These are phyloP conservation scores for Keiferia lycopersicella DNA, from an alignment of 2,888 invertebrate genomes.

Conservation along the genomic window DNA sequence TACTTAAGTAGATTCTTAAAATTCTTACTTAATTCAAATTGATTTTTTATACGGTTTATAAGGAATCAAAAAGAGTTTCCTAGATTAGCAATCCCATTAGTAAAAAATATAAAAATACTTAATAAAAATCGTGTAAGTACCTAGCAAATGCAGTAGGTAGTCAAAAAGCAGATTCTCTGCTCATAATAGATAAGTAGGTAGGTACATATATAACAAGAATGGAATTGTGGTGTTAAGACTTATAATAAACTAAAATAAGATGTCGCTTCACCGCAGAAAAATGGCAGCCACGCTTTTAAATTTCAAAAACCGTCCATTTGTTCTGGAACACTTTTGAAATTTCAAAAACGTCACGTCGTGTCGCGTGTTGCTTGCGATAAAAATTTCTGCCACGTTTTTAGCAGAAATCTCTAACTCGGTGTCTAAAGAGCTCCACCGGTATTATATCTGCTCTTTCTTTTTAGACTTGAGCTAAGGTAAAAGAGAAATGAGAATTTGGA, in stretches of 20 bases:
- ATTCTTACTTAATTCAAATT: too few relatives aligned
- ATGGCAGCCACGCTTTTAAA: constrained; percentile 18
- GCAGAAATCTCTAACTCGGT: constrained; percentile 48
- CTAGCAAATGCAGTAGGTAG: too few relatives aligned
- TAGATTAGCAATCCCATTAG: too few relatives aligned
- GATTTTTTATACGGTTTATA: too few relatives aligned
- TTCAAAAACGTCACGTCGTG: constrained; percentile 34
- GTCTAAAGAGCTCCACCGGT: constrained; percentile 51
- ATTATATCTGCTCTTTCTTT: constrained; percentile 48
- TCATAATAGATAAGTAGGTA: too few relatives aligned
- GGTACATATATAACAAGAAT: too few relatives aligned
- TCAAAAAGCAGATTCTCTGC: too few relatives aligned
- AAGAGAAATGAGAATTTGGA: too few relatives aligned
- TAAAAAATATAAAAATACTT: too few relatives aligned
- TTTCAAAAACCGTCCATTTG: constrained; percentile 21
- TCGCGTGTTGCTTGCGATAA: constrained; percentile 30
- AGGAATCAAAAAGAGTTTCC: too few relatives aligned
- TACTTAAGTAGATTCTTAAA: too few relatives aligned
- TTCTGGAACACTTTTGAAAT: constrained; percentile 33
- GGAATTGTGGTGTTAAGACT: background rate
- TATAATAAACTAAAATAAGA: background rate
- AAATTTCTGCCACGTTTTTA: constrained; percentile 46
- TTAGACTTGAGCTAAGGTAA: background rate
- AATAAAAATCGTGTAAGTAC: too few relatives aligned
- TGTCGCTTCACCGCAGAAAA: constrained; percentile 3